Percentiles rank a stretch among this genome's conserved stretches.
These are phyloP conservation scores for Phylloscopus trochiloides DNA, from an alignment of 2,113 vertebrate genomes.

Conservation along the genomic window DNA sequence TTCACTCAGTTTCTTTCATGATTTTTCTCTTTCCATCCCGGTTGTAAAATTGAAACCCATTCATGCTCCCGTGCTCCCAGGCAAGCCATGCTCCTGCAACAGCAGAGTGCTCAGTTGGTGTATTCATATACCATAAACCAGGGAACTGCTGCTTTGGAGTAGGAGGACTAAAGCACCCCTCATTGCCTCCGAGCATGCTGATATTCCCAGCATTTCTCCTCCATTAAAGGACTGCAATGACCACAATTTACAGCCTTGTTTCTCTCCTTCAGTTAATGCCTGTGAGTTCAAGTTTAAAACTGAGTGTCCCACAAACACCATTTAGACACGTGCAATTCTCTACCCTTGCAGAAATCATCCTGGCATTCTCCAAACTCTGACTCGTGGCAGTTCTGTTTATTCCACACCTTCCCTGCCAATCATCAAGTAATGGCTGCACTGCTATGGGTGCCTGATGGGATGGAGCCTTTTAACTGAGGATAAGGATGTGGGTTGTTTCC, in stretches of 20 bases:
- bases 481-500: not conserved
- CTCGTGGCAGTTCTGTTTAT: not conserved
- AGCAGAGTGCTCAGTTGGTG: not conserved
- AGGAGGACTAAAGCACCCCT: not conserved
- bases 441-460: not conserved
- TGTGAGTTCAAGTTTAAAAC: not conserved
- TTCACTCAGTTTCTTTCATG: not conserved
- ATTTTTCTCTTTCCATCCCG: not conserved
- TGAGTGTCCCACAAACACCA: not conserved
- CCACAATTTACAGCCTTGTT: not conserved
- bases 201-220: not conserved
- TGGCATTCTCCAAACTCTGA: not conserved
- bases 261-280: not conserved
- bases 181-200: not conserved
- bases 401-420: not conserved
- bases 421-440: not conserved
- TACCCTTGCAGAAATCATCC: not conserved
- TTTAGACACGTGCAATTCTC: accelerated
- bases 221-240: not conserved
- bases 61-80: not conserved
- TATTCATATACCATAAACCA: not conserved
- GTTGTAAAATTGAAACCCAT: not conserved
- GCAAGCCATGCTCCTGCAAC: not conserved
- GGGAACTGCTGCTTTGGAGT: not conserved
- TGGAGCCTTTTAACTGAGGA: not conserved